Conservation (phyloP, 2,113 vertebrate genomes). For the Gopherus evgoodei region DNA sequence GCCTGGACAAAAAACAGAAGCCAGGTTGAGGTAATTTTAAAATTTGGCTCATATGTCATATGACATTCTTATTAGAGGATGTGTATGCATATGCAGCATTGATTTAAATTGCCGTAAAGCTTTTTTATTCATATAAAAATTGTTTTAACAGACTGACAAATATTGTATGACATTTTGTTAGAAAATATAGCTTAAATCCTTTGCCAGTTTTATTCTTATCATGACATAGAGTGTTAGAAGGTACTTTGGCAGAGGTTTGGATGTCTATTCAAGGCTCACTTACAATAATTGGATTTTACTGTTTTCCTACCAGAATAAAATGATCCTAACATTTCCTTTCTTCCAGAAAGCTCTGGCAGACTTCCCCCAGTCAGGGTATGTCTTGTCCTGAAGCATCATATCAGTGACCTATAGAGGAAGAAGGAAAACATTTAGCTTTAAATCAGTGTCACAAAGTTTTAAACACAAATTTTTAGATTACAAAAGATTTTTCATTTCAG, state of each 20-base stretch:
- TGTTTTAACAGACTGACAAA: neutral
- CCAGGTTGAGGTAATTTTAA: accelerated
- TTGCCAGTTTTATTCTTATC: neutral
- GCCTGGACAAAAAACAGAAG: neutral
- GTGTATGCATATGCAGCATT: neutral
- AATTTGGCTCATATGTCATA: neutral
- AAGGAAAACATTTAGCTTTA: neutral
- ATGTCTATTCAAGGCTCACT: neutral
- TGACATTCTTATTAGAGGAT: neutral
- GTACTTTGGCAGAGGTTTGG: neutral
- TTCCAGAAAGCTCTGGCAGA: conserved; percentile 95
- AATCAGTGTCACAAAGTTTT: neutral
- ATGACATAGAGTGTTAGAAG: neutral
- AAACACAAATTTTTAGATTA: neutral
- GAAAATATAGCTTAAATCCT: neutral
- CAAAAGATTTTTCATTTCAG: neutral
- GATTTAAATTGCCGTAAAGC: neutral
- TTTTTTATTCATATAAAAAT: neutral
- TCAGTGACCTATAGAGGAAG: conserved; percentile 89
- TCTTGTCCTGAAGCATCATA: conserved; percentile 98
- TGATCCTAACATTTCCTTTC: conserved; percentile 92
- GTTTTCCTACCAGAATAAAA: conserved; percentile 92
- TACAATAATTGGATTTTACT: neutral
- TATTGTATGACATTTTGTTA: neutral
- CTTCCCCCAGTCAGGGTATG: conserved; percentile 95